These are phyloP conservation scores for Gouania willdenowi DNA, from an alignment of 2,797 vertebrate species.

Conservation along the genomic window DNA sequence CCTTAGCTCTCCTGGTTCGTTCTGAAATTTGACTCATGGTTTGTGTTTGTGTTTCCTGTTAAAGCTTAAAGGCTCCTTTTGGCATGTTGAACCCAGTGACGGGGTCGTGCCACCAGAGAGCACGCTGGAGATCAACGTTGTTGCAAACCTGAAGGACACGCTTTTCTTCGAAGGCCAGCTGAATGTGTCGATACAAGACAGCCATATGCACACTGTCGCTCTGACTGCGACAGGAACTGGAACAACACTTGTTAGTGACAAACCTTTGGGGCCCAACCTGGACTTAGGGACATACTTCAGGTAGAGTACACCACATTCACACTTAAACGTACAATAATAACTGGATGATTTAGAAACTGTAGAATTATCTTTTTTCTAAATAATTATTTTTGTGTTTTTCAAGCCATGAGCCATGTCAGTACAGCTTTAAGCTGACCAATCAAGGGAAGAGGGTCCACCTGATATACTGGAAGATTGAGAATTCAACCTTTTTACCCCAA, in stretches of 20 bases:
- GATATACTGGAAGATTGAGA: conserved; percentile 78
- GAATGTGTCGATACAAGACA: conserved; percentile 69
- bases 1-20: neutral
- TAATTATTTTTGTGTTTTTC: too few species aligned
- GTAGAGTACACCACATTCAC: conserved; percentile 64
- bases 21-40: neutral
- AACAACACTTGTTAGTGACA: conserved; percentile 71
- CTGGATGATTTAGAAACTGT: neutral
- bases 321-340: neutral
- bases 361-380: too few species aligned
- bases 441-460: conserved; percentile 76
- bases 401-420: conserved; percentile 76
- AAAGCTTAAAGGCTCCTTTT: conserved; percentile 68
- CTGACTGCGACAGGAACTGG: conserved; percentile 78
- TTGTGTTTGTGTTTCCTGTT: conserved; percentile 38
- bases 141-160: conserved; percentile 79
- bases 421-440: conserved; percentile 84
- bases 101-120: conserved; percentile 72
- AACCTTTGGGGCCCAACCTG: conserved; percentile 76
- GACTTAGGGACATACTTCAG: conserved; percentile 75
- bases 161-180: conserved; percentile 72
- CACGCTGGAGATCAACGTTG: conserved; percentile 66
- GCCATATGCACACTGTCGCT: conserved; percentile 52
- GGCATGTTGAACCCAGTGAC: conserved; percentile 74
- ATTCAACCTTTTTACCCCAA: conserved; percentile 21